phyloP scores from a whole-genome alignment of 2,797 vertebrate genomes.

The Vultur gryphus region DNA sequence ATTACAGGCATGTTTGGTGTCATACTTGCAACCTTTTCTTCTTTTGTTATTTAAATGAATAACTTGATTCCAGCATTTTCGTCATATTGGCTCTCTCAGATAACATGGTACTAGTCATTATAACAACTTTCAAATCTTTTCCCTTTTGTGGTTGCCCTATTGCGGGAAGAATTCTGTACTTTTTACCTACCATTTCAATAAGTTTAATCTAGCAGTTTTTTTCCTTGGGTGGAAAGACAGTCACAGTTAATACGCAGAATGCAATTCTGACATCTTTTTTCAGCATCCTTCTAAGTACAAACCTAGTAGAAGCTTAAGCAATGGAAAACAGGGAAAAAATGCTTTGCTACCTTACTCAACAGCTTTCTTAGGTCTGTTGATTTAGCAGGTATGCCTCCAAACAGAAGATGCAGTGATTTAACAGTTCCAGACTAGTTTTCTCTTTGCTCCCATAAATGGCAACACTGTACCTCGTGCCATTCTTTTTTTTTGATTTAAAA shows the following conservation, averaged over 20 bases:
- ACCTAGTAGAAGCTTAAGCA: neutral
- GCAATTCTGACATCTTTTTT: neutral
- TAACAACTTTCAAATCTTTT: neutral
- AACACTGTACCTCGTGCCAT: neutral
- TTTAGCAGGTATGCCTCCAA: neutral
- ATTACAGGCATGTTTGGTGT: neutral
- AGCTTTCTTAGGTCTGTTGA: neutral
- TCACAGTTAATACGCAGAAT: neutral
- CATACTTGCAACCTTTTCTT: neutral
- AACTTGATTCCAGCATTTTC: neutral
- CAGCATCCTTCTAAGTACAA: neutral
- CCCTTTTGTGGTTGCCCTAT: neutral
- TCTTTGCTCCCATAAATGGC: neutral
- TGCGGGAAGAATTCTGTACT: neutral
- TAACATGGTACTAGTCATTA: neutral
- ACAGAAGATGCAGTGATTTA: neutral
- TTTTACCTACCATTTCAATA: neutral
- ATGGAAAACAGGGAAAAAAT: neutral
- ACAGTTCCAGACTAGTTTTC: neutral
- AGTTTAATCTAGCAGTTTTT: neutral
- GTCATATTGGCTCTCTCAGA: neutral
- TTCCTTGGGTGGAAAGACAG: neutral
- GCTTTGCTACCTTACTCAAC: neutral
- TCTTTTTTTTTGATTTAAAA: neutral
- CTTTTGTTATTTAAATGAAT: conserved; percentile 31